Evolutionary conservation across 23 tunicate species (phyloP), one percentile per base, ranked within the genome.

Genomic region (Oikopleura dioica): DNA sequence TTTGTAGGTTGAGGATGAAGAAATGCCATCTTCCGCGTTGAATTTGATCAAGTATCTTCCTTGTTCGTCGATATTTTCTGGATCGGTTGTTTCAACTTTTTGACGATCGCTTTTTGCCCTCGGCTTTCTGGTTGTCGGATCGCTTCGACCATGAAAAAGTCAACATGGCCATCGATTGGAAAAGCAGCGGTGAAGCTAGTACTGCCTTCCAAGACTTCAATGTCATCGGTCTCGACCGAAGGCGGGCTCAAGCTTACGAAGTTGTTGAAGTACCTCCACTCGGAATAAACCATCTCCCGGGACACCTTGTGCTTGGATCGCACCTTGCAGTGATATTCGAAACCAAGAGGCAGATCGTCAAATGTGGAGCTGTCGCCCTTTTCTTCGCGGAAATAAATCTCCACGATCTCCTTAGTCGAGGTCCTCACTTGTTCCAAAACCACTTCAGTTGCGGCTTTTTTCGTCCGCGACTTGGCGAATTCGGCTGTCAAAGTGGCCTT

Each of bases 261-360:
- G 55, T 44, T 21, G 16, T 44, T 44, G 16, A 9, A 44, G 55
- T 44, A 44, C 16, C 16, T 21, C 55, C 55, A 44, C 16, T 44
- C 55, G 16, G 55, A 44, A 44, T 44, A 44, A 21, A 44, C 21
- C 55, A 9, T 16, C 9, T 44, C 16, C 16, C 16, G 9, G 55
- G 55, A 44, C 55, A 9, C 55, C 16, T 44, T 44, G 16, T 16
- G 16, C 55, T 9, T 16, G 16, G 55, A 9, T 44, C 72, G 72
- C 26, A 28, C 30, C 26, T 28, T 24, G 4, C 72, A 23, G 26
- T 63, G 26, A 28, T 63, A 63, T 28, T 63, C 72, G 26, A 12
- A 63, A 16, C 72, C 72, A 23, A 63, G 33, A 28, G 72, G 72
- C 72, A 63, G 26, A 63, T 63, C 33, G n/a, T n/a, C n/a, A n/a